Percentiles rank a stretch among this genome's conserved stretches.
Evolutionary conservation across 2,888 invertebrate genomes (phyloP).

Genomic region (Pristionchus fissidentatus): DNA sequence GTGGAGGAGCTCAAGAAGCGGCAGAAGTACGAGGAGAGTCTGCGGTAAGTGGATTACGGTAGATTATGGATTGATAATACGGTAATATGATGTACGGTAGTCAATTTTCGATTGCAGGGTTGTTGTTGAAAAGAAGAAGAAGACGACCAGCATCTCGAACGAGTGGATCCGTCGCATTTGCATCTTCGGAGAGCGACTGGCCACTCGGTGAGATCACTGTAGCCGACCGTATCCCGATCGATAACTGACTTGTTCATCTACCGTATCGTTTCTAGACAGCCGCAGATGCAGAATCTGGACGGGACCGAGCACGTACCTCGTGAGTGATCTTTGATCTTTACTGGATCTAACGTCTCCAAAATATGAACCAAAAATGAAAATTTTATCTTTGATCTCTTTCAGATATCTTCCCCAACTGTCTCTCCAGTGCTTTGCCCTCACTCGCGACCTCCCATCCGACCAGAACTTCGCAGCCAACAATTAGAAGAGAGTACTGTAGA

Average conservation of each 20-base stretch:
- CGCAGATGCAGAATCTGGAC: conserved; percentile 2
- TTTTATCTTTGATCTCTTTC: too few species aligned
- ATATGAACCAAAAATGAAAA: too few species aligned
- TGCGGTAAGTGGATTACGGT: neutral
- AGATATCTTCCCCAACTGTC: too few species aligned
- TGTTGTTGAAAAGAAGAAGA: neutral
- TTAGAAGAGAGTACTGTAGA: too few species aligned
- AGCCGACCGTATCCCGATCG: too few species aligned
- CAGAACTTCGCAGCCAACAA: too few species aligned
- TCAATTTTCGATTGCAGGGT: neutral
- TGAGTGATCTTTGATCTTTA: too few species aligned
- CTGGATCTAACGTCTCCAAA: too few species aligned
- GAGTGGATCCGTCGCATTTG: neutral
- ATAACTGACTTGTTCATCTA: neutral
- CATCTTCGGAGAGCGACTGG: conserved; percentile 31
- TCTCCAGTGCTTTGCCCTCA: too few species aligned
- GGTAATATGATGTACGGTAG: neutral
- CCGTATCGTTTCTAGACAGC: neutral
- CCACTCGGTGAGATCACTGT: neutral
- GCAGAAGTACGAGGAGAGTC: conserved; percentile 24
- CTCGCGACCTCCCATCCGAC: too few species aligned
- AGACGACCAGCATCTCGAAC: neutral
- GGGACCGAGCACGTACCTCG: conserved; percentile 3
- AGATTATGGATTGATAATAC: too few species aligned
- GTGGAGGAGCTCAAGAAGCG: neutral